A percentile compares a stretch with the other conserved stretches of the same genome.
Evolutionary conservation across 2,888 invertebrate genomes (phyloP).

Genomic region (Lepidocyrtoides sp.): DNA sequence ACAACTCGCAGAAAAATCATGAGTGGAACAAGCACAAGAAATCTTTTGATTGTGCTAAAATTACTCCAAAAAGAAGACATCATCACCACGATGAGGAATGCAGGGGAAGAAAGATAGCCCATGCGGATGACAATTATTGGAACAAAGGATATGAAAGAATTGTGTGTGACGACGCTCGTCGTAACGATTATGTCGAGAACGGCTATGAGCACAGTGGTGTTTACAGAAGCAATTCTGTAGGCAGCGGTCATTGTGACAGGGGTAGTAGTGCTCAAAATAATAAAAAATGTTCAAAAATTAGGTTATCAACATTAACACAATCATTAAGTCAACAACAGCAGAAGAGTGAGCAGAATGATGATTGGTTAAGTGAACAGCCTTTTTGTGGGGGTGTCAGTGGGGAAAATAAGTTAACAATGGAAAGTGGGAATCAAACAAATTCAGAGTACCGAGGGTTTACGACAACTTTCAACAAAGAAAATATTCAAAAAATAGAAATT

Average conservation of each 20-base stretch:
- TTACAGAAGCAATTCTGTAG: neutral
- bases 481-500: neutral
- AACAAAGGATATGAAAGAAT: neutral
- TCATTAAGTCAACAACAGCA: neutral
- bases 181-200: neutral
- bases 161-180: neutral
- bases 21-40: neutral
- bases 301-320: constrained; percentile 5
- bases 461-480: neutral
- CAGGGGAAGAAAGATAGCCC: neutral
- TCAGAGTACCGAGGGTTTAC: neutral
- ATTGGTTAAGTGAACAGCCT: neutral
- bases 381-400: neutral
- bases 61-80: neutral
- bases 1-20: neutral
- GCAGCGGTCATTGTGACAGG: neutral
- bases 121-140: neutral
- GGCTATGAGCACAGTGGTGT: neutral
- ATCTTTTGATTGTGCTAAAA: neutral
- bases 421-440: neutral
- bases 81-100: neutral
- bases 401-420: constrained; percentile 13
- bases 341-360: neutral
- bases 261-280: constrained; percentile 31
- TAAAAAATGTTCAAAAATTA: constrained; percentile 37